Percentiles rank a stretch among this genome's conserved stretches.
phyloP scores from a whole-genome alignment of 2,113 vertebrate species.

The Nothocercus nigrocapillus region DNA sequence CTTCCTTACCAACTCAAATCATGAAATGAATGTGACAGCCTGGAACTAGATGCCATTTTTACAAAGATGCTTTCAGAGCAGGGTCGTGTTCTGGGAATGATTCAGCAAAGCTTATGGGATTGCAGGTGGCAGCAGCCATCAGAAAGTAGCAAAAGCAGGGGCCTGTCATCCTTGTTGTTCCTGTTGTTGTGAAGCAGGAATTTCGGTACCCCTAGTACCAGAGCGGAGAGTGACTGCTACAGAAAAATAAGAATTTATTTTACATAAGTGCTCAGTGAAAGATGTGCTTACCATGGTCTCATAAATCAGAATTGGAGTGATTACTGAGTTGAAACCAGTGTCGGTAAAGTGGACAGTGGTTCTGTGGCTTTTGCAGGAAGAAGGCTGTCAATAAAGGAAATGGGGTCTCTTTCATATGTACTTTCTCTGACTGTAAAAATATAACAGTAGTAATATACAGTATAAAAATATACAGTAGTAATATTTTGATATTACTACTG shows the following conservation, averaged over 20 bases:
- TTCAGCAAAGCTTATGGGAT: background rate
- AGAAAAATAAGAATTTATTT: background rate
- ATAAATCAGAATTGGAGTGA: background rate
- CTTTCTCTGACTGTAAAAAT: background rate
- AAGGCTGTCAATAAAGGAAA: background rate
- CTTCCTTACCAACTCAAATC: constrained; percentile 2
- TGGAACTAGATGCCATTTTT: constrained; percentile 35
- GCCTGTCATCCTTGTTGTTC: background rate
- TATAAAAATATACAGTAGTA: too few relatives aligned
- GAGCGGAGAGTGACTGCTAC: background rate
- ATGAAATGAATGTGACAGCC: constrained; percentile 13
- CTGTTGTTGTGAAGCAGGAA: background rate
- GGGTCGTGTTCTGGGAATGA: background rate
- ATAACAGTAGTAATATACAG: too few relatives aligned
- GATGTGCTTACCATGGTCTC: background rate
- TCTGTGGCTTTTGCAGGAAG: background rate
- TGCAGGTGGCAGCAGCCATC: background rate
- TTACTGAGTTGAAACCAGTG: background rate
- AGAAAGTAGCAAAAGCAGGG: background rate
- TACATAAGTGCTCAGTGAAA: background rate
- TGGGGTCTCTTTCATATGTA: background rate
- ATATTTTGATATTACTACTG: background rate
- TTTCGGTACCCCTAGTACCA: background rate
- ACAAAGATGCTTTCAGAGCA: constrained; percentile 14
- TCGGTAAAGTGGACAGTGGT: background rate